A percentile compares a stretch with the other conserved stretches of the same genome.
Evolutionary conservation across 2,888 invertebrate species (phyloP).

Genomic region (Dryocosmus kuriphilus): DNA sequence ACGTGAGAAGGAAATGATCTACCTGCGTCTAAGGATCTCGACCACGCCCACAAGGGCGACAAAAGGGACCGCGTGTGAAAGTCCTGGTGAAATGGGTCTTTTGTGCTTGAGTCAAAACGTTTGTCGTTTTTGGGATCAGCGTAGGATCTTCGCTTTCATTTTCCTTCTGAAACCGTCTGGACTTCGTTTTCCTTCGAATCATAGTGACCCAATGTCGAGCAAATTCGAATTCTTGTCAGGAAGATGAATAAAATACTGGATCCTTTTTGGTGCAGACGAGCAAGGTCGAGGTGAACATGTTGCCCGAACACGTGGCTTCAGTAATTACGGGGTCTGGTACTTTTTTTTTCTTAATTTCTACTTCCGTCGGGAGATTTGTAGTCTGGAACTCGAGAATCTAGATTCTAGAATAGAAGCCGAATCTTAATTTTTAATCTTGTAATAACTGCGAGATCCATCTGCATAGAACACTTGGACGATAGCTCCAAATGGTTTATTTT

Average conservation of each 20-base stretch:
- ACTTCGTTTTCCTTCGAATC: conserved; percentile 42
- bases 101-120: conserved; percentile 66
- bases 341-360: conserved; percentile 19
- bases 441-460: conserved; percentile 1
- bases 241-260: conserved; percentile 2
- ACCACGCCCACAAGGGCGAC: conserved; percentile 64
- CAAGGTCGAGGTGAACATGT: conserved; percentile 25
- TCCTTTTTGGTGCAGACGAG: conserved; percentile 3
- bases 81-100: conserved; percentile 61
- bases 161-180: conserved; percentile 29
- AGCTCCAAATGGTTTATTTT: background rate
- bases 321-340: conserved; percentile 9
- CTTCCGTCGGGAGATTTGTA: conserved; percentile 28
- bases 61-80: conserved; percentile 67
- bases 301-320: conserved; percentile 13
- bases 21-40: conserved; percentile 58
- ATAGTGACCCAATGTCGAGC: conserved; percentile 10
- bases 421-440: conserved; percentile 14
- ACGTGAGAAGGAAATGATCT: conserved; percentile 57
- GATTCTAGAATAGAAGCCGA: conserved; percentile 11
- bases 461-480: background rate
- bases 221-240: conserved; percentile 7
- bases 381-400: no score
- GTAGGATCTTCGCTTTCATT: conserved; percentile 42
- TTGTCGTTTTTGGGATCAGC: conserved; percentile 51